Evolutionary conservation across 2,113 vertebrate species (phyloP), one percentile per base, ranked within the genome.

Genomic region (Colossoma macropomum): DNA sequence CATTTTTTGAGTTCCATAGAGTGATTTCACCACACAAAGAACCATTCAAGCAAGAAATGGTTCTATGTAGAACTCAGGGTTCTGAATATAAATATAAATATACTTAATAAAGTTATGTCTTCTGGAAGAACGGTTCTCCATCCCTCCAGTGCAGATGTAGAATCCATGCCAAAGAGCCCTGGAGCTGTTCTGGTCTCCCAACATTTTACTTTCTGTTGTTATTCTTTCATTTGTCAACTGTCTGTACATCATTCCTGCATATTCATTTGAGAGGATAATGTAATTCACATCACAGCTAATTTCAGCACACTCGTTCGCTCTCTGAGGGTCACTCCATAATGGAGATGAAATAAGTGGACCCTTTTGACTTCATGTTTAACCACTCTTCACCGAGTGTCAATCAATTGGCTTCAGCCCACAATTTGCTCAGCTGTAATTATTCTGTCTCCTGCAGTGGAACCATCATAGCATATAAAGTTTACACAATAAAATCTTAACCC

Each of bases 341-440:
- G 80, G 80, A 34, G 38, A 52, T 68, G 19, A 68, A 68, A 69
- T 69, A 34, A 82, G 32, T 68, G 19, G 32, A 45, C 16, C 6
- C 63, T 82, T n/a, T 69, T 45, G 72, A 69, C 76, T 45, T 9
- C 41, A 11, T 9, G 9, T 45, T 45, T 45, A 45, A 34, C 30
- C 62, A 34, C 30, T 68, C 62, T 50, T 72, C 38, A 41, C 62
- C 62, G 80, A 38, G 4, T 59, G 30, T 68, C 32, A 82, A 76
- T 82, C 80, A 76, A 68, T 56, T 76, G 17, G 25, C 48, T 68
- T 75, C 48, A 54, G 30, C 19, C 60, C 27, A 65, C 73, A 50
- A 56, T 82, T 76, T 69, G 34, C 54, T 15, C 50, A 54, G 52
- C 80, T 41, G 41, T n/a, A 75, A 82, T 69, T 48, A 68, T 65